These are phyloP conservation scores for Phaethornis superciliosus DNA, from an alignment of 2,113 vertebrate species.

Conservation along the genomic window DNA sequence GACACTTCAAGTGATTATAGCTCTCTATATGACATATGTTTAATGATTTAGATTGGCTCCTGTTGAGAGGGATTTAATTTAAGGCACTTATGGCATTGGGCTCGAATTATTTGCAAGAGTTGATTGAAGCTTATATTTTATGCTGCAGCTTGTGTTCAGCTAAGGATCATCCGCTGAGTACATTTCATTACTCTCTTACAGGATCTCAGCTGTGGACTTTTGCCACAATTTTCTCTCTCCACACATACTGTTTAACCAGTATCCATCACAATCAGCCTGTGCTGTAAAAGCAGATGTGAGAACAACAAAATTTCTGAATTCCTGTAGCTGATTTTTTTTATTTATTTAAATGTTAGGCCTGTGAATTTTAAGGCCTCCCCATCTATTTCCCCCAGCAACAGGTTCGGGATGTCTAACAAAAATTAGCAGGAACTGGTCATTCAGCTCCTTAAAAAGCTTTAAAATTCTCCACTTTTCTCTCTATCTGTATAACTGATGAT, in stretches of 20 bases:
- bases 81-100: conserved; percentile 52
- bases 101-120: conserved; percentile 57
- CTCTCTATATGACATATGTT: conserved; percentile 33
- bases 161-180: conserved; percentile 27
- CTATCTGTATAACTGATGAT: background rate
- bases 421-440: background rate
- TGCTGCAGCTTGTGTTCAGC: conserved; percentile 47
- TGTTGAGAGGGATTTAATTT: conserved; percentile 59
- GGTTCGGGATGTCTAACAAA: background rate
- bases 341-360: background rate
- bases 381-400: background rate
- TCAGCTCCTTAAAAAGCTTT: background rate
- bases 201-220: background rate
- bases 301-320: background rate
- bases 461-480: background rate
- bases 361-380: background rate
- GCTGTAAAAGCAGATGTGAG: background rate
- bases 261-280: background rate
- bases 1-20: background rate
- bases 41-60: conserved; percentile 62
- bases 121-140: conserved; percentile 59
- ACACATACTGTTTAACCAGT: background rate
- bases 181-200: background rate
- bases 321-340: background rate
- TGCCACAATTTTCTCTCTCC: background rate